Conservation (phyloP, 2,113 vertebrate genomes). For the Ochotona curzoniae region DNA sequence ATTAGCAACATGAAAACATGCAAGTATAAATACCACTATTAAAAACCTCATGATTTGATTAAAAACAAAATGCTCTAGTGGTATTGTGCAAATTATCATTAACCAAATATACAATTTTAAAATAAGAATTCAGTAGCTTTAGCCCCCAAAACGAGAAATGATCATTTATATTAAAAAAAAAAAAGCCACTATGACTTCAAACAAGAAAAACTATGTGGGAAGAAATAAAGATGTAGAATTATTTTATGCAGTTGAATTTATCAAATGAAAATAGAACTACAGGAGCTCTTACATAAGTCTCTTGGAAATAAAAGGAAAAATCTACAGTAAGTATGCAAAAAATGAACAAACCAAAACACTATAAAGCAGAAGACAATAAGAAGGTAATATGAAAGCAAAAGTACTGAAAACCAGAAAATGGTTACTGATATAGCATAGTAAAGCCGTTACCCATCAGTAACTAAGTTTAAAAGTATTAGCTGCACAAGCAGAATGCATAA, state of each 20-base stretch:
- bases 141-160: not conserved
- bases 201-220: not conserved
- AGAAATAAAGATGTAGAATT: not conserved
- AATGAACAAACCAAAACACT: not conserved
- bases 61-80: not conserved
- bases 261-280: not conserved
- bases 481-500: not conserved
- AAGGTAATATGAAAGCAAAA: not conserved
- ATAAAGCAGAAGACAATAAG: not conserved
- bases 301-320: not conserved
- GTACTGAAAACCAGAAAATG: not conserved
- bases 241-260: not conserved
- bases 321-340: not conserved
- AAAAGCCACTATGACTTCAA: not conserved
- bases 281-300: not conserved
- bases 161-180: not conserved
- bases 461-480: not conserved
- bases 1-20: not conserved
- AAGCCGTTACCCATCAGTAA: not conserved
- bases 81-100: not conserved
- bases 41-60: not conserved
- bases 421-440: not conserved
- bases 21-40: not conserved
- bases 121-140: not conserved
- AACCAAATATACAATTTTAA: not conserved